Percentiles rank a stretch among this genome's conserved stretches.
phyloP scores from a whole-genome alignment of 2,797 vertebrate genomes.

The Mus spretus region DNA sequence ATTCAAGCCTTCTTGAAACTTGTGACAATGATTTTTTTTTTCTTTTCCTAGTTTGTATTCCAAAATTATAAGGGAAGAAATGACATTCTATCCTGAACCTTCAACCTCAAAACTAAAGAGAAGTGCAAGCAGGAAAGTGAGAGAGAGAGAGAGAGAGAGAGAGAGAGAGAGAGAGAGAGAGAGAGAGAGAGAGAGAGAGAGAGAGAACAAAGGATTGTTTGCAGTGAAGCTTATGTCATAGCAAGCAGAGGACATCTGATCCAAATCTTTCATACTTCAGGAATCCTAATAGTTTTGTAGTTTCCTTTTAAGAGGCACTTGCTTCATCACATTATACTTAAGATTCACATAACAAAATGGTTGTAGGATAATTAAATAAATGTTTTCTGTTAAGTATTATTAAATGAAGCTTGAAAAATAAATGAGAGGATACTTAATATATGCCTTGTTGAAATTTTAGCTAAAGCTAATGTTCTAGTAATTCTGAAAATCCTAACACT shows the following conservation, averaged over 20 bases:
- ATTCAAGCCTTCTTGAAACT: not conserved
- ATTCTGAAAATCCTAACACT: not conserved
- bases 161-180: not conserved
- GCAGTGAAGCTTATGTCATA: not conserved
- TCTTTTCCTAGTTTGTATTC: not conserved
- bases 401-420: not conserved
- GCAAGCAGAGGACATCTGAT: not conserved
- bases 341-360: not conserved
- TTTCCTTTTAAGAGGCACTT: not conserved
- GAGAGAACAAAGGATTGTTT: not conserved
- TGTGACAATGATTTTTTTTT: not conserved
- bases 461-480: not conserved
- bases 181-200: not conserved
- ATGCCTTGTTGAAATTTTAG: not conserved
- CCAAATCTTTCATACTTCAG: not conserved
- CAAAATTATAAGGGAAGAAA: not conserved
- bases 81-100: not conserved
- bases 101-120: not conserved
- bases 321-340: not conserved
- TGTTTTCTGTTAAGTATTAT: not conserved
- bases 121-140: not conserved
- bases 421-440: not conserved
- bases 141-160: slow-evolving; percentile 1
- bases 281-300: not conserved
- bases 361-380: not conserved